Percentiles rank a stretch among this genome's conserved stretches.
Conservation (phyloP, 1,140 invertebrate species). For the Gonioctena quinquepunctata region DNA sequence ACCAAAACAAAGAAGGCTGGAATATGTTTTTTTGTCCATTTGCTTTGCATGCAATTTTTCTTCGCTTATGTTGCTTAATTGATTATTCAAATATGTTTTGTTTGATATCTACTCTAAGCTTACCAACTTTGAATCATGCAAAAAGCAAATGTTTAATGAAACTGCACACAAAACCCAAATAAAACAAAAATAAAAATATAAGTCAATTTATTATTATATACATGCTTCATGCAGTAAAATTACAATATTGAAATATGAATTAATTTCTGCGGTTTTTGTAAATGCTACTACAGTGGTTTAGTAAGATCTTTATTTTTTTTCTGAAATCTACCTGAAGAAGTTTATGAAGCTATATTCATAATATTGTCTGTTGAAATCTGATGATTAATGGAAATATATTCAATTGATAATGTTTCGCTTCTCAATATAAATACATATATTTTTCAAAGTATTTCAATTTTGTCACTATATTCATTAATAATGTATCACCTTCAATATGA, state of each 20-base stretch:
- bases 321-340: neutral
- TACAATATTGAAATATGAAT: constrained; percentile 1
- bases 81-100: no score
- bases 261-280: neutral
- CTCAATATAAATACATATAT: no score
- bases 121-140: neutral
- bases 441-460: no score
- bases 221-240: constrained; percentile 21
- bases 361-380: neutral
- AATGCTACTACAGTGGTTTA: neutral
- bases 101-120: neutral
- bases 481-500: no score
- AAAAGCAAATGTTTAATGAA: neutral
- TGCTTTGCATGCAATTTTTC: no score
- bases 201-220: constrained; percentile 7
- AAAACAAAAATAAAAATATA: constrained; percentile 19
- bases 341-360: neutral
- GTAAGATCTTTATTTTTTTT: neutral
- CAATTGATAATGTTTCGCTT: no score
- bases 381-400: no score
- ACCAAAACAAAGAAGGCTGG: no score
- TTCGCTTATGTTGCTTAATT: no score
- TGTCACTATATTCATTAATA: no score
- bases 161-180: neutral
- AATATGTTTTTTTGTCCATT: no score